Percentiles rank a stretch among this genome's conserved stretches.
phyloP scores from a whole-genome alignment of 1,140 invertebrate genomes.

The Meloidogyne floridensis region DNA sequence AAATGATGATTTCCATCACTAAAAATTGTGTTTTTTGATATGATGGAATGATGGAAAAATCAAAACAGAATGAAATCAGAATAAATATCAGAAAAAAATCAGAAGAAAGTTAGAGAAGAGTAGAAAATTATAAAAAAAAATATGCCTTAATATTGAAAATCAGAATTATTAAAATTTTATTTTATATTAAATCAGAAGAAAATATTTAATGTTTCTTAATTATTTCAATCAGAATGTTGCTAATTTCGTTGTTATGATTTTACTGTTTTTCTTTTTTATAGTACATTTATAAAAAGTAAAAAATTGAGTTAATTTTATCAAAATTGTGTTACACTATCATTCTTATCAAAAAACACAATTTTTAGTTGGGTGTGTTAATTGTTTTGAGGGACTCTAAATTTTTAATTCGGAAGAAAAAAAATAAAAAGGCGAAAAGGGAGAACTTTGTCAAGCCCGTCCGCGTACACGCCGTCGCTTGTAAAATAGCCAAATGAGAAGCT shows the following conservation, averaged over 20 bases:
- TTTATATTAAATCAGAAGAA: neutral
- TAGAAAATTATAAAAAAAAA: no score
- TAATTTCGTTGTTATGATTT: neutral
- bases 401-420: neutral
- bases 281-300: neutral
- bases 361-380: neutral
- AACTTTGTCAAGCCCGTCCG: neutral
- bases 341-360: neutral
- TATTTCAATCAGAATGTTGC: neutral
- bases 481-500: no score
- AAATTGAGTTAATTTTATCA: neutral
- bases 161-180: no score
- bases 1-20: no score
- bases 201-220: neutral
- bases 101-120: no score
- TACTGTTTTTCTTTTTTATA: neutral
- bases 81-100: no score
- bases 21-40: no score
- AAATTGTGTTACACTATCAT: neutral
- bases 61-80: no score
- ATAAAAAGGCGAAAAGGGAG: neutral
- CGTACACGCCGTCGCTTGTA: no score
- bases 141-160: no score
- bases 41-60: no score
- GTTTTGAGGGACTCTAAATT: neutral